Base-by-base conservation (phyloP, 2,797 vertebrate species). In the Coluber constrictor region DNA sequence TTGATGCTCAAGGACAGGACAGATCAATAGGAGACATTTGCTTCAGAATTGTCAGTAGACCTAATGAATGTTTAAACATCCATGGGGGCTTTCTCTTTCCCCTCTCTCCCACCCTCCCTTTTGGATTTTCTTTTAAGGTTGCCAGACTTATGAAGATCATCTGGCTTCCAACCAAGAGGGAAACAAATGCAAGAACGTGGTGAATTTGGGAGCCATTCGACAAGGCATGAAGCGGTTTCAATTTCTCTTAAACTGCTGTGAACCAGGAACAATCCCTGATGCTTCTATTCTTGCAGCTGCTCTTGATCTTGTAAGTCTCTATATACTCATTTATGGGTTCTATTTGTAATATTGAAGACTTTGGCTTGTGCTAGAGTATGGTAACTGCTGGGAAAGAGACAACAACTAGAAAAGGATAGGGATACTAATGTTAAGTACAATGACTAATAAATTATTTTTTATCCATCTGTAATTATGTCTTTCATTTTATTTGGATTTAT, bases 171-270 rank as follows among this genome's bases (percentile, higher is more conserved):
- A 97, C 93, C 99, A 99, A 96, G 99, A 99, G 92, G 98, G 98
- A 88, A 98, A 98, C 95, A 99, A 99, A 97, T 98, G 98, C 97
- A 99, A 99, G 97, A 99, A 99, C 0, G 98, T 99, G 94, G 99
- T 99, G 95, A 99, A 99, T 96, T 96, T 99, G 95, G 99, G 99
- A 63, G 99, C 99, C 32, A 99, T 99, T 94, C 98, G 99, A 51
- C 99, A 99, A 97, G 99, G 99, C 90, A 99, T 99, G 99, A 99
- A 99, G 94, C 98, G 99, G 92, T 99, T 99, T 96, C 99, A 99
- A 96, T 99, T 99, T 95, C 98, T 99, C 61, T 97, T 99, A 87
- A 99, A 99, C 97, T 99, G 99, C 98, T 99, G 99, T 87, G 99
- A 99, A 90, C 99, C 99, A 0, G 99, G 99, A 86, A 99, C 99